phyloP scores from a whole-genome alignment of 2,113 vertebrate species.

The Notothenia rossii region DNA sequence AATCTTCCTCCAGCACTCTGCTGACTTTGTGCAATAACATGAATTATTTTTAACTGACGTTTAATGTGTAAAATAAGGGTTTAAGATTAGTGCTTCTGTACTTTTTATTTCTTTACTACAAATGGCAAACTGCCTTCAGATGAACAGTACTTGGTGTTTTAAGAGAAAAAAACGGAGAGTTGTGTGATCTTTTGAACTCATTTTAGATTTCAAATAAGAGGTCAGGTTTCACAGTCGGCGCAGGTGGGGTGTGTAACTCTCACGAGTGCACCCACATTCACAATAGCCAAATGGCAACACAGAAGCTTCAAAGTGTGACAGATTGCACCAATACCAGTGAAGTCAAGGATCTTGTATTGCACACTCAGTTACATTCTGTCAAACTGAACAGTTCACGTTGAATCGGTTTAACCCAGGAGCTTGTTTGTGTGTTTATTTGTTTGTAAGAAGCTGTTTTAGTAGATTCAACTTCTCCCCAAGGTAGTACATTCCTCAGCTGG shows the following conservation, averaged over 20 bases:
- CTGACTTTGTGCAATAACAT: too few relatives aligned
- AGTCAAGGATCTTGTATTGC: conserved; percentile 67
- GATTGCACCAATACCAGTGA: conserved; percentile 66
- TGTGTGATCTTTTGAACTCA: conserved; percentile 41
- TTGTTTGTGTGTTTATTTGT: conserved; percentile 58
- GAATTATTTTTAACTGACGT: too few relatives aligned
- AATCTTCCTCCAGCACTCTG: neutral
- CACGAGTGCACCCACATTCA: conserved; percentile 48
- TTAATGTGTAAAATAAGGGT: neutral
- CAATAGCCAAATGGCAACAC: conserved; percentile 61
- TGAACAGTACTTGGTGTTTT: conserved; percentile 26
- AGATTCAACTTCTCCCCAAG: conserved; percentile 40
- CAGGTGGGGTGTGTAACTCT: conserved; percentile 51
- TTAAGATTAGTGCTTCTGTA: neutral
- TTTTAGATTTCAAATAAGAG: conserved; percentile 62
- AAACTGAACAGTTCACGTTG: conserved; percentile 55
- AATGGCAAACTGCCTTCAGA: conserved; percentile 5
- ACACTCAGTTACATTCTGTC: conserved; percentile 55
- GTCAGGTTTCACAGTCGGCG: conserved; percentile 42
- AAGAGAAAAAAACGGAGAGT: neutral
- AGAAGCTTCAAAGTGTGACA: conserved; percentile 62
- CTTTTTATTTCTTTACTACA: neutral
- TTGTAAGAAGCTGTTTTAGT: conserved; percentile 40
- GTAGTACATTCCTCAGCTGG: conserved; percentile 50
- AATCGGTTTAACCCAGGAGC: conserved; percentile 35